Evolutionary conservation across 2,797 vertebrate species (phyloP).

Genomic region (Paramormyrops hopkinsi): DNA sequence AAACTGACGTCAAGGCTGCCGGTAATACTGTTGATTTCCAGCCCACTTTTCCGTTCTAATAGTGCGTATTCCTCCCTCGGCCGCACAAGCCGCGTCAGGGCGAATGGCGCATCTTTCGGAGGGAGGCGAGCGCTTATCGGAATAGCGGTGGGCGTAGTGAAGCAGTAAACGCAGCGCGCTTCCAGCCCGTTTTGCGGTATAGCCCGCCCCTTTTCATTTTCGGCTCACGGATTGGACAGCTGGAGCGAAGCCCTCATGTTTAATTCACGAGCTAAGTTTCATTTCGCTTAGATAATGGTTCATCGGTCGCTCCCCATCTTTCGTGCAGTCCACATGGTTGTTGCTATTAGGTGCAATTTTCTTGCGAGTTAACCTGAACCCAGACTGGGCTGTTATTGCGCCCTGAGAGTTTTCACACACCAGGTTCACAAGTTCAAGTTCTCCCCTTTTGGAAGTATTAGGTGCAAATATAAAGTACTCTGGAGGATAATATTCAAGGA

Average conservation of each 20-base stretch:
- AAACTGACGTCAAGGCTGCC: constrained; percentile 66
- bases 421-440: neutral
- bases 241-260: neutral
- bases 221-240: constrained; percentile 41
- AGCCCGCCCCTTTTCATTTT: constrained; percentile 36
- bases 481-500: neutral
- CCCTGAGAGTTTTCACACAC: neutral
- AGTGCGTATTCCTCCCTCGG: constrained; percentile 39
- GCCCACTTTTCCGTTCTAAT: constrained; percentile 58
- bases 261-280: neutral
- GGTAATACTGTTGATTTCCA: constrained; percentile 80
- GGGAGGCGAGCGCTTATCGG: constrained; percentile 28
- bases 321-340: neutral
- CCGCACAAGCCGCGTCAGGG: rapidly evolving
- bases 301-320: neutral
- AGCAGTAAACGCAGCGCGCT: constrained; percentile 48
- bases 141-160: constrained; percentile 48
- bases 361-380: neutral
- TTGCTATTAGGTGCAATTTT: neutral
- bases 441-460: neutral
- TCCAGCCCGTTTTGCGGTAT: constrained; percentile 14
- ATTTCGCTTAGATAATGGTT: neutral
- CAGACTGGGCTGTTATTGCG: neutral
- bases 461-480: neutral
- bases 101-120: rapidly evolving